These are phyloP conservation scores for Pharmacophagus antenor DNA, from an alignment of 2,888 invertebrate species.

Conservation along the genomic window DNA sequence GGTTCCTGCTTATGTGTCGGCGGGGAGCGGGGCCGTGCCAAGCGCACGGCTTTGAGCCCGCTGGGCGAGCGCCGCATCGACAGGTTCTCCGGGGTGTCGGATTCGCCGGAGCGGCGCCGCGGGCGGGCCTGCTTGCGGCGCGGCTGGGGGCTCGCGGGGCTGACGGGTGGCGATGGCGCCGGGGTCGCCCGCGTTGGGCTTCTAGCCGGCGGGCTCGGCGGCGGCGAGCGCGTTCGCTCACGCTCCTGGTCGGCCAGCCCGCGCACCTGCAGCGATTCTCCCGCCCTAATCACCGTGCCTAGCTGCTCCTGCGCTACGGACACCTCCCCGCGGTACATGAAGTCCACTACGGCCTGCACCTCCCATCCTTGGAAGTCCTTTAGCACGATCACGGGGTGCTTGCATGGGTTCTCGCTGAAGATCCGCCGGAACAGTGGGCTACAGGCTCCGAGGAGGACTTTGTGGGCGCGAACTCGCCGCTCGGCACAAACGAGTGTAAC, in stretches of 20 bases:
- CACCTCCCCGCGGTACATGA: constrained; percentile 96
- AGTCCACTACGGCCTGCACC: constrained; percentile 93
- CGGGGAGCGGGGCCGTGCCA: constrained; percentile 57
- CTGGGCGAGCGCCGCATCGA: constrained; percentile 80
- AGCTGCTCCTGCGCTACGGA: constrained; percentile 92
- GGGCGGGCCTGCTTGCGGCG: constrained; percentile 93
- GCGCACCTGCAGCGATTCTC: constrained; percentile 91
- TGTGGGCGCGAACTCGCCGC: constrained; percentile 92
- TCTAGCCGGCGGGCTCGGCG: constrained; percentile 64
- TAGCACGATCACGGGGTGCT: constrained; percentile 94
- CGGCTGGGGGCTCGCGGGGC: constrained; percentile 90
- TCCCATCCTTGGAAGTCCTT: constrained; percentile 95
- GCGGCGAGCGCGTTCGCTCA: constrained; percentile 63
- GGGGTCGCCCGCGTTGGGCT: constrained; percentile 71
- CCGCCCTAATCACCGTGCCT: constrained; percentile 91
- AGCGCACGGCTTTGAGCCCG: constrained; percentile 66
- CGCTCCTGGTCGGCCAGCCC: constrained; percentile 86
- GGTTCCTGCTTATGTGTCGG: constrained; percentile 67
- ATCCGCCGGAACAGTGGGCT: constrained; percentile 94
- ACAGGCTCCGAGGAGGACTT: constrained; percentile 93
- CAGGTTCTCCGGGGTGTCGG: constrained; percentile 81
- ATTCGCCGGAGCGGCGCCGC: constrained; percentile 90
- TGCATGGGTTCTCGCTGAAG: constrained; percentile 94
- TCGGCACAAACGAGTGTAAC: constrained; percentile 95
- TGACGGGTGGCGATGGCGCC: constrained; percentile 70